Conservation (phyloP, 2,797 vertebrate genomes). For the Loris lydekkerianus region DNA sequence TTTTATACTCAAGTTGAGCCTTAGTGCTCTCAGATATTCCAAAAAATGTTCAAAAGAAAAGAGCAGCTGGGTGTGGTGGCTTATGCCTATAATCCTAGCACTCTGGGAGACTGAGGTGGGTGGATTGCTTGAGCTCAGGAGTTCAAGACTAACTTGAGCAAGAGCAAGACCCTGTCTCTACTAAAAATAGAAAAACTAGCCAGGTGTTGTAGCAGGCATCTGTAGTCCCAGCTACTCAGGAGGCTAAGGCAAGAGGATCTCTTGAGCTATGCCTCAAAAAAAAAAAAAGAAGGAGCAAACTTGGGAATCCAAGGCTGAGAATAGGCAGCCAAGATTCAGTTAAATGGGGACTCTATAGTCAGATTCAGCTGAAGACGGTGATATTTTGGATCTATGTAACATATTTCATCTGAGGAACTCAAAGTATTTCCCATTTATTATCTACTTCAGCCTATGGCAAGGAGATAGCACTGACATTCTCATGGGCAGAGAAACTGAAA, state of each 20-base stretch:
- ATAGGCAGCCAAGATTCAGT: neutral
- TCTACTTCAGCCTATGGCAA: neutral
- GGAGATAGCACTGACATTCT: neutral
- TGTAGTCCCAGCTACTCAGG: too few species aligned
- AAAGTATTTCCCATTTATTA: neutral
- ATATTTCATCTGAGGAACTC: constrained; percentile 2
- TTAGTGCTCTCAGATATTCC: neutral
- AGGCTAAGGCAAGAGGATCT: too few species aligned
- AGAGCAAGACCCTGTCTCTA: too few species aligned
- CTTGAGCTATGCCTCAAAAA: too few species aligned
- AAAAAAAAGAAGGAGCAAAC: neutral
- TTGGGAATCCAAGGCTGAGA: constrained; percentile 30
- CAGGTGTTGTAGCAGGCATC: too few species aligned
- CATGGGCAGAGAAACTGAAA: neutral
- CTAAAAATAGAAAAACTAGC: too few species aligned
- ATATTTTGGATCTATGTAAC: neutral
- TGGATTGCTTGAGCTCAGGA: too few species aligned
- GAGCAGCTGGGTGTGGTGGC: neutral
- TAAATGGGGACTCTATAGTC: neutral
- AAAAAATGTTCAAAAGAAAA: constrained; percentile 10
- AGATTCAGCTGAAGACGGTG: neutral
- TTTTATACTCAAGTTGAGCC: neutral
- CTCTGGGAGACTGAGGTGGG: too few species aligned
- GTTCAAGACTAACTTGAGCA: too few species aligned
- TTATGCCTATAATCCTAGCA: too few species aligned